phyloP scores from a whole-genome alignment of 2,797 vertebrate genomes.

The Bryconaethiops microstoma region DNA sequence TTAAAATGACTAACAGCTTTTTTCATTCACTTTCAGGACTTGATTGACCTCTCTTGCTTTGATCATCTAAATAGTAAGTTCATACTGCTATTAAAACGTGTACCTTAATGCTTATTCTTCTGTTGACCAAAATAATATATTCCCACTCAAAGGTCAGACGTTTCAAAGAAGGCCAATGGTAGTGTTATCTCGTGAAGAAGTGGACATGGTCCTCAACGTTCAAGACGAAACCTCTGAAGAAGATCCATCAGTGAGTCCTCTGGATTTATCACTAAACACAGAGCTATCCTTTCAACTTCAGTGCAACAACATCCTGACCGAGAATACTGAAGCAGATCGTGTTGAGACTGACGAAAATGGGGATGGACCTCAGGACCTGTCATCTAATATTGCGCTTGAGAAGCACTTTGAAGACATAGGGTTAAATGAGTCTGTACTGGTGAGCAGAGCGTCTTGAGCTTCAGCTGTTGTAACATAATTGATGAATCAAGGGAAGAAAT shows the following conservation, averaged over 20 bases:
- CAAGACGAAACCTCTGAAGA: conserved; percentile 15
- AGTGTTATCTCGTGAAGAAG: conserved; percentile 48
- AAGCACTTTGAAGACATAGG: conserved; percentile 27
- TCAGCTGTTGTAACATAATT: conserved; percentile 9
- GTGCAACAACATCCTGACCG: conserved; percentile 26
- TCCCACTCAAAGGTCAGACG: conserved; percentile 28
- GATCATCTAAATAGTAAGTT: conserved; percentile 42
- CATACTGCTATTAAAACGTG: neutral
- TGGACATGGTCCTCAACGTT: conserved; percentile 18
- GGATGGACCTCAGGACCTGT: conserved; percentile 1
- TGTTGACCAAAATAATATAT: neutral
- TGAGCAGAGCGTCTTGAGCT: neutral
- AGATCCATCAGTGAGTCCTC: conserved; percentile 43
- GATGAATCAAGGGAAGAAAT: neutral
- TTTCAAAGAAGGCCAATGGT: conserved; percentile 40
- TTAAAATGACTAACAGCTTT: neutral
- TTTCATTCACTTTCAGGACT: conserved; percentile 10
- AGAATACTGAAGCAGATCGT: neutral
- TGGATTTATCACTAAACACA: conserved; percentile 41
- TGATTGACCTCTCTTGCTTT: conserved; percentile 19
- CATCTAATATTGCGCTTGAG: conserved; percentile 12
- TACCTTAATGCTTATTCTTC: neutral
- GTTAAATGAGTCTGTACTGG: conserved; percentile 14
- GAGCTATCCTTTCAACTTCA: conserved; percentile 41
- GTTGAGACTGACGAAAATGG: conserved; percentile 14